Percentiles rank a stretch among this genome's conserved stretches.
These are phyloP conservation scores for Menidia beryllina DNA, from an alignment of 2,113 vertebrate species.

Conservation along the genomic window DNA sequence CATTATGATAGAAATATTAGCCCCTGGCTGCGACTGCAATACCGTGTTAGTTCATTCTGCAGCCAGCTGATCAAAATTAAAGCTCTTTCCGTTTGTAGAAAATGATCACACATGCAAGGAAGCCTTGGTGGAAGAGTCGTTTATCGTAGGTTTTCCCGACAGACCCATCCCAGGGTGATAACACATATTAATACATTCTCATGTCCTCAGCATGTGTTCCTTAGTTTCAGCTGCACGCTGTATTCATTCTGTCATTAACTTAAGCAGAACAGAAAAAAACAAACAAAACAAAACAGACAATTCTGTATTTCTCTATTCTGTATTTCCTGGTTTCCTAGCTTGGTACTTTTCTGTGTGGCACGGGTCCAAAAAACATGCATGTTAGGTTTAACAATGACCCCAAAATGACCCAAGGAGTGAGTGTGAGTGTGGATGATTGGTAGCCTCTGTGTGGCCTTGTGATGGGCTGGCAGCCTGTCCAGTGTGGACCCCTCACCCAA, in stretches of 20 bases:
- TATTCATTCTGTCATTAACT: constrained; percentile 16
- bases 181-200: constrained; percentile 55
- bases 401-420: too few species aligned
- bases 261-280: constrained; percentile 21
- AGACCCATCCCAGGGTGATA: constrained; percentile 48
- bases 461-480: too few species aligned
- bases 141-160: constrained; percentile 70
- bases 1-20: neutral
- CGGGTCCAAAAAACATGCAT: too few species aligned
- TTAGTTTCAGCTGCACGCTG: constrained; percentile 16
- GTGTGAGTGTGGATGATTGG: too few species aligned
- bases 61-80: neutral
- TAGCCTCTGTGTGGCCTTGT: too few species aligned
- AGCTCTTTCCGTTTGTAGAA: neutral
- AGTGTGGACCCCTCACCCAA: too few species aligned
- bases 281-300: too few species aligned
- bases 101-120: constrained; percentile 19
- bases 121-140: constrained; percentile 52
- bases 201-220: constrained; percentile 68
- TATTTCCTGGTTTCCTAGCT: too few species aligned
- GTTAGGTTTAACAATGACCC: too few species aligned
- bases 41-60: too few species aligned
- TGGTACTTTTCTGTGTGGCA: too few species aligned
- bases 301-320: neutral
- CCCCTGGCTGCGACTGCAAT: too few species aligned